Evolutionary conservation across 1,140 invertebrate genomes (phyloP), one percentile per base, ranked within the genome.

Genomic region (Bombus vancouverensis): DNA sequence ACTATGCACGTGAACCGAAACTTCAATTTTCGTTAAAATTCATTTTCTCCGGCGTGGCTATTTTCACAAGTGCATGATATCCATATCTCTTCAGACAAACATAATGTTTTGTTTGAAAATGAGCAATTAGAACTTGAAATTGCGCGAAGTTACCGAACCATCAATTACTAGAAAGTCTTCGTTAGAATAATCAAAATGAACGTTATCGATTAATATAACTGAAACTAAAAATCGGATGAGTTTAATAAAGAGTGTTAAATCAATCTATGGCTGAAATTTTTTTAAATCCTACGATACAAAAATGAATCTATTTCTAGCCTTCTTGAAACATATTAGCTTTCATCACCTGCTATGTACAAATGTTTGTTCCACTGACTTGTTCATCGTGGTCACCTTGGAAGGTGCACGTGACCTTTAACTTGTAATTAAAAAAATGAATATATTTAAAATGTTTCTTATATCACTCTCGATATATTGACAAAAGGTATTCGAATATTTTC

Each of bases 1-100:
- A 42, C 25, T 25, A 42, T 25, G 37, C 6, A 42, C 22, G 32
- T 12, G 15, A 37, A 42, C n/a, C 25, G 57, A 39, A 65, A 77
- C 18, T 77, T 77, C 75, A 62, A 77, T 77, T 62, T 62, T 62
- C 57, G 62, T 77, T 77, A 77, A 77, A 77, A 59, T 77, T 62
- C 57, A 77, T 28, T 39, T 65, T 12, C 13, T 15, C 3, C 3
- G 4, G 8, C 6, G n/a, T 15, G 15, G 37, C 15, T 65, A 32
- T 62, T 77, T 62, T 77, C 75, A 9, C 34, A 39, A 37, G 9
- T 37, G 25, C 10, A 32, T 9, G 39, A 37, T 57, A 57, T 57
- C 32, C 62, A 37, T 22, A 28, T 13, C 37, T 32, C 32, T 32
- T 18, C 57, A n/a, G 9, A 59, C 28, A n/a, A 39, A 32, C 25